Base-by-base conservation (phyloP, 2,113 vertebrate species). In the Onychorhynchus coronatus region DNA sequence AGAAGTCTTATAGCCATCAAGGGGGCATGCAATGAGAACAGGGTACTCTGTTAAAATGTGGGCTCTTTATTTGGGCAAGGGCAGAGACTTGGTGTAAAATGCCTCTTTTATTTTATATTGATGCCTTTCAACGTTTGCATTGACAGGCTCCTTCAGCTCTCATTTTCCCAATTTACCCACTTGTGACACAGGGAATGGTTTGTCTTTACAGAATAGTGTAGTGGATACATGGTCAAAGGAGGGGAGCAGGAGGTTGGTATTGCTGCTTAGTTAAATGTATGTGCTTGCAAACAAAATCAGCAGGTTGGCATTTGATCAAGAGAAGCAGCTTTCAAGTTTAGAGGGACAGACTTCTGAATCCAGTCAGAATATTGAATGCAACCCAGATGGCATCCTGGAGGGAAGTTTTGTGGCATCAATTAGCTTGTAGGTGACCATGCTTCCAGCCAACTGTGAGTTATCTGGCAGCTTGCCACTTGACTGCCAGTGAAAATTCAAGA, bases 341-440 rank as follows among this genome's bases (percentile, higher is more conserved):
- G 91, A 74, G 78, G 83, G 68, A 86, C 0, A 25, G n/a, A 41
- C 66, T 95, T 93, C 71, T 85, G 89, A 96, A 94, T 90, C 83
- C 66, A 91, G 63, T 47, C 59, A 68, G 92, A 86, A 91, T 86
- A 86, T 17, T 94, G 92, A 92, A 91, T 87, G 58, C 90, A 86
- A 89, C 93, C 94, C 94, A 94, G 95, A 93, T 96, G 95, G 94
- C 92, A 73, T 96, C 92, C 93, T 95, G 85, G 93, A 90, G 93
- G 90, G 95, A 95, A 94, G 90, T 88, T 97, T 85, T 95, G 96
- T 95, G 95, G 92, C 91, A 97, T 96, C 89, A 96, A 78, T 93
- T 97, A 96, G 88, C 90, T 94, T 84, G 85, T 95, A 96, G 95
- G 95, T 97, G 95, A 96, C 85, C 88, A 53, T 81, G 83, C 92